A percentile compares a stretch with the other conserved stretches of the same genome.
phyloP scores from a whole-genome alignment of 2,113 vertebrate species.

The Columba janthina region DNA sequence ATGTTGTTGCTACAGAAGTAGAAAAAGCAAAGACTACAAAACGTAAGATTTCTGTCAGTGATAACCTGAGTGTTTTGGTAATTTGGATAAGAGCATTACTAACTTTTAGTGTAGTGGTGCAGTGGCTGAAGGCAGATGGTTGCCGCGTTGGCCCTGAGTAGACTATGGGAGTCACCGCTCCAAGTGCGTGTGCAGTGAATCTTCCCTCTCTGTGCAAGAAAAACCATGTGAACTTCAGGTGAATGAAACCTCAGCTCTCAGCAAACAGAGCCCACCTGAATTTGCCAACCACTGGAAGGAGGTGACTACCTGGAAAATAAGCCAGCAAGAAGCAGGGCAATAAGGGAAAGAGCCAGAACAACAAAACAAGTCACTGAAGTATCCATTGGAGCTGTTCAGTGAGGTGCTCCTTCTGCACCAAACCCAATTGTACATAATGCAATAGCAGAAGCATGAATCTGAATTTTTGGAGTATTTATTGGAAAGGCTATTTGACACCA shows the following conservation, averaged over 20 bases:
- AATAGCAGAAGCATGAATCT: neutral
- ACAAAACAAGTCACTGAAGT: neutral
- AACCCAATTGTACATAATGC: rapidly evolving
- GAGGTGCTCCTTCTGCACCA: neutral
- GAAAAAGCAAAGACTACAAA: neutral
- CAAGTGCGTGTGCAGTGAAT: neutral
- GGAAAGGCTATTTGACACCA: neutral
- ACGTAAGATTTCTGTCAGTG: neutral
- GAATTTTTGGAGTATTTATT: neutral
- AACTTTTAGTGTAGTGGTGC: neutral
- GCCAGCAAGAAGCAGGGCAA: neutral
- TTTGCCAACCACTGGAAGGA: neutral
- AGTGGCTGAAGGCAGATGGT: neutral
- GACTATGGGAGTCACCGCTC: rapidly evolving
- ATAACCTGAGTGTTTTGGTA: neutral
- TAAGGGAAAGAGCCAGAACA: neutral
- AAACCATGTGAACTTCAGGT: neutral
- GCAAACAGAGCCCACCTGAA: neutral
- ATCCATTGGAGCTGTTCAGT: neutral
- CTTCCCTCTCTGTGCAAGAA: neutral
- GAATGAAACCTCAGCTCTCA: neutral
- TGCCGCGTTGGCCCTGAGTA: rapidly evolving
- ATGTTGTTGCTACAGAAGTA: neutral
- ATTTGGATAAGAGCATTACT: neutral
- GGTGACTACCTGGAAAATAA: neutral